phyloP scores from a whole-genome alignment of 2,797 vertebrate genomes.

The Scarus forsteni region DNA sequence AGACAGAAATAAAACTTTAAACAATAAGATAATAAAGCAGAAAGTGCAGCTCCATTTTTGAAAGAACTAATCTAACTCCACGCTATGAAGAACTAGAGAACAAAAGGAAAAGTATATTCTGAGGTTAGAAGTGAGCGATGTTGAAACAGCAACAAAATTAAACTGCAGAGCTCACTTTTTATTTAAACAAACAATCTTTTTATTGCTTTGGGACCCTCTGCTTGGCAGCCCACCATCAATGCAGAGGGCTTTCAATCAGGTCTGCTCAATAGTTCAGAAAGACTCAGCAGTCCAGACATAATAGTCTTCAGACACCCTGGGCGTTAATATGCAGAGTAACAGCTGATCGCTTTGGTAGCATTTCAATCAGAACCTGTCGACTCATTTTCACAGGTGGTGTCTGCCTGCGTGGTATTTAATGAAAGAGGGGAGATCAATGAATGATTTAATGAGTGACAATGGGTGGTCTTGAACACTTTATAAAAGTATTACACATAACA shows the following conservation, averaged over 20 bases:
- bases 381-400: slow-evolving; percentile 32
- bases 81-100: neutral
- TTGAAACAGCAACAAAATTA: neutral
- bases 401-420: slow-evolving; percentile 22
- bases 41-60: no score
- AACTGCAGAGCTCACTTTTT: neutral
- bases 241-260: slow-evolving; percentile 40
- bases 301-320: slow-evolving; percentile 36
- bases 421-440: slow-evolving; percentile 37
- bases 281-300: slow-evolving; percentile 25
- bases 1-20: no score
- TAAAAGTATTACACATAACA: slow-evolving; percentile 4
- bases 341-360: slow-evolving; percentile 42
- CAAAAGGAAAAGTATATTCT: neutral
- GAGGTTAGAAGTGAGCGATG: neutral
- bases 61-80: no score
- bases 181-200: neutral
- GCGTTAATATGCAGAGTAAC: slow-evolving; percentile 31
- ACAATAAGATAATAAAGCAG: no score
- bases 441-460: neutral
- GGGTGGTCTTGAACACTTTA: neutral
- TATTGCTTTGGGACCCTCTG: slow-evolving; percentile 4
- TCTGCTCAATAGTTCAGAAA: slow-evolving; percentile 39
- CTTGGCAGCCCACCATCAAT: neutral
- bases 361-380: slow-evolving; percentile 48